phyloP scores from a whole-genome alignment of 2,113 vertebrate genomes.

The Rissa tridactyla region DNA sequence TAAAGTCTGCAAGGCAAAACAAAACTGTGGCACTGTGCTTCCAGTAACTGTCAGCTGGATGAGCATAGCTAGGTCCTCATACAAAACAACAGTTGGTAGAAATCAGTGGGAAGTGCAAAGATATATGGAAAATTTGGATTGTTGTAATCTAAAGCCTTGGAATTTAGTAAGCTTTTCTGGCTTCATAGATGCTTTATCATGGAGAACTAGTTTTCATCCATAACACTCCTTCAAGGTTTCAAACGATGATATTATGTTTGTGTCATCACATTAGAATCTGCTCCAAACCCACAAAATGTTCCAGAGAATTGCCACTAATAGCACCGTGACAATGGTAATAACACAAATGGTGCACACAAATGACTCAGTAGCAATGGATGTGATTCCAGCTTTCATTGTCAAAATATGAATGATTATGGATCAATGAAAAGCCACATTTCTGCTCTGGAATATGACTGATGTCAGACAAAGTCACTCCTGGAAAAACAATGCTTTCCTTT shows the following conservation, averaged over 20 bases:
- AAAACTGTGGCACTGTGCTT: not conserved
- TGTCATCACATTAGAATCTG: not conserved
- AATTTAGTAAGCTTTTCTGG: not conserved
- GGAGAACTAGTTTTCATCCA: not conserved
- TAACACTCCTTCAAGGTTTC: not conserved
- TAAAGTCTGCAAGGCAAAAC: not conserved
- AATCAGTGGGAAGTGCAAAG: not conserved
- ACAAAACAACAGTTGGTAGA: not conserved
- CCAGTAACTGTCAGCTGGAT: not conserved
- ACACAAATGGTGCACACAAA: not conserved
- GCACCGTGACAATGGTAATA: not conserved
- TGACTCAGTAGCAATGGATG: accelerated
- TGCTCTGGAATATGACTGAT: not conserved
- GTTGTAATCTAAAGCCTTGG: not conserved
- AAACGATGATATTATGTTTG: not conserved
- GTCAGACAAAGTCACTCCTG: not conserved
- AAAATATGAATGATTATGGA: not conserved
- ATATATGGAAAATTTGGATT: not conserved
- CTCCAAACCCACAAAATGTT: not conserved
- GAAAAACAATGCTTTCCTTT: not conserved
- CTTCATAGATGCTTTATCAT: not conserved
- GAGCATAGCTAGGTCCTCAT: not conserved
- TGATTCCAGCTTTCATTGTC: not conserved
- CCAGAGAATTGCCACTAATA: not conserved
- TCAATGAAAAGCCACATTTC: not conserved